Base-by-base conservation (phyloP, 2,113 vertebrate species). In the Clarias batrachus region DNA sequence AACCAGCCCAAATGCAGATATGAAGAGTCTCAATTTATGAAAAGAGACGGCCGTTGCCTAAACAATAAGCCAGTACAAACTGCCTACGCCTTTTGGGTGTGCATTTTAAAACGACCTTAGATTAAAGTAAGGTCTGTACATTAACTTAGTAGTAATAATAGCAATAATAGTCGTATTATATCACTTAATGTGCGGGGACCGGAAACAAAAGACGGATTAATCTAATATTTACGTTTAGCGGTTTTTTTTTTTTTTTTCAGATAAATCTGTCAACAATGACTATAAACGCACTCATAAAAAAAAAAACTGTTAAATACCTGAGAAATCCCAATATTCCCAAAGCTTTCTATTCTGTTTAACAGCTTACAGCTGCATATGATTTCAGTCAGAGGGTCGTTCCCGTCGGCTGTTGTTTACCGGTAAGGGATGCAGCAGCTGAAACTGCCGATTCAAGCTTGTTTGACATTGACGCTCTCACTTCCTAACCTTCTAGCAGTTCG, bases 401-500 rank as follows among this genome's bases (percentile, higher is more conserved):
- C 21, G 73, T 41, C 62, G 17, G 19, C 23, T 74, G 59, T n/a
- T 76, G 73, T 59, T 60, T 70, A 83, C 78, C 83, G 71, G 88
- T 78, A 60, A 70, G 56, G 78, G 88, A 88, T 88, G 89, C 84
- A 83, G 88, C 57, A 87, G 83, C 76, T 57, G n/a, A 71, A 82
- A 89, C 87, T 89, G 92, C 92, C 92, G 93, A 93, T 90, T 81
- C 85, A 65, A 87, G 89, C 59, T 86, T 86, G 70, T 90, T 85
- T 94, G 92, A 93, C 92, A 84, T 91, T 92, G 93, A 92, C 88
- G 27, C 77, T 41, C 86, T 85, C 79, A 82, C 91, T 92, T 92
- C 90, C 86, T 76, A 23, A 87, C 70, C 21, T 81, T 86, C 6
- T 62, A 3, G 3, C 21, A 4, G 73, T 60, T 81, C 4, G 62